Evolutionary conservation across 2,113 vertebrate genomes (phyloP), one percentile per base, ranked within the genome.

Genomic region (Aspiorhynchus laticeps): DNA sequence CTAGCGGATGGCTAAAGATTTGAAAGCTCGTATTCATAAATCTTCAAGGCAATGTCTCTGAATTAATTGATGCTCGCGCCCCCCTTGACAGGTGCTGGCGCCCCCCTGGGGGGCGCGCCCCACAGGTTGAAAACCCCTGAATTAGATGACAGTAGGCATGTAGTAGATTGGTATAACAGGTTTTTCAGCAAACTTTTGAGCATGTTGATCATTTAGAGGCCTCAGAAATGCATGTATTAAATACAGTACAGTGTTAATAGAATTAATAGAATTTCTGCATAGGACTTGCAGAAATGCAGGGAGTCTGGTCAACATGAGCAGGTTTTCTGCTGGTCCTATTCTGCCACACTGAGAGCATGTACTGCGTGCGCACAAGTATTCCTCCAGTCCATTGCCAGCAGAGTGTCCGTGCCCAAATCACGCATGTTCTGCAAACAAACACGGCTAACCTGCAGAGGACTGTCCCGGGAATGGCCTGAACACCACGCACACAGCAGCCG

Each of bases 361-460:
- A 84, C 65, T 80, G 69, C 46, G 0, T 90, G 89, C 91, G 87
- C 90, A 86, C 80, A 65, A 7, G 65, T 87, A 86, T 87, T 92
- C 78, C 41, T 93, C 85, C 88, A 91, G 88, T 80, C 83, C 89
- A 90, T 80, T 91, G 91, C 84, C 89, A 92, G 86, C 85, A 79
- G 90, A 85, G 90, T 36, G 21, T 83, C 82, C 87, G 74, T 17
- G 80, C 87, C 84, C 90, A 86, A 92, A 92, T 88, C 56, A 15
- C 86, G 82, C 91, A 83, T 89, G 89, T 89, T 93, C 88, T 91
- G 87, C 86, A 93, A 94, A 93, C 92, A 94, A 95, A 91, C 91
- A 92, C 86, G 89, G 93, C 93, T 89, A 92, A 93, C 93, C 93
- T 94, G 91, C 93, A 92, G 92, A 91, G 90, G 89, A 92, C n/a